Evolutionary conservation across 2,888 invertebrate species (phyloP), one percentile per base, ranked within the genome.

Genomic region (Trichacis sp.): DNA sequence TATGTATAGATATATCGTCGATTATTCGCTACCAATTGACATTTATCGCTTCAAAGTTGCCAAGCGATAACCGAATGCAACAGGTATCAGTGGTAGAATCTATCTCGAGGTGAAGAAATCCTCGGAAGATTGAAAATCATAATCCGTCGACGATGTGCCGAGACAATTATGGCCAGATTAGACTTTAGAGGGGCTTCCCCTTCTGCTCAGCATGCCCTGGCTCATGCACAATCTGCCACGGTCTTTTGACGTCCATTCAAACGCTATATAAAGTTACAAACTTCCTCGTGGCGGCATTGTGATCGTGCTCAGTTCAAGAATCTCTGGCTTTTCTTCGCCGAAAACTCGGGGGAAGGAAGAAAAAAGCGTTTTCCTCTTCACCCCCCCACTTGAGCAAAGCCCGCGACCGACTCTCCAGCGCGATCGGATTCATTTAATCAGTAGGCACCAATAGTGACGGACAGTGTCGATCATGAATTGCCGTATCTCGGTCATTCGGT

Each of bases 241-340:
- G 76, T 69, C 80, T 77, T 59, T 78, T 77, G 75, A 58, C 70
- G 69, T 62, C 69, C 69, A 68, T 64, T 58, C 59, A 75, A 77
- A 74, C 73, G 71, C 80, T 82, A 81, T 82, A 82, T 81, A 82
- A 81, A 81, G 79, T 80, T 77, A 78, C 75, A 77, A 80, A 79
- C 76, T 80, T 77, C 72, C 73, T 75, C 71, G 70, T 74, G 69
- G 59, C 73, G 64, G 67, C 70, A 73, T 73, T 71, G 66, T 58
- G 69, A 70, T 40, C 51, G 63, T 68, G 69, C 47, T 48, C 57
- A 38, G 38, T 46, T 30, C 47, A 38, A 49, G 33, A 29, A 24
- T 24, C 24, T 59, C 52, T 19, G 15, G 47, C 17, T 45, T 53
- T 57, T 52, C 48, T 47, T 30, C 33, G n/a, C 36, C 20, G 36